phyloP scores from a whole-genome alignment of 2,797 vertebrate genomes.

The Premnoplex brunnescens region DNA sequence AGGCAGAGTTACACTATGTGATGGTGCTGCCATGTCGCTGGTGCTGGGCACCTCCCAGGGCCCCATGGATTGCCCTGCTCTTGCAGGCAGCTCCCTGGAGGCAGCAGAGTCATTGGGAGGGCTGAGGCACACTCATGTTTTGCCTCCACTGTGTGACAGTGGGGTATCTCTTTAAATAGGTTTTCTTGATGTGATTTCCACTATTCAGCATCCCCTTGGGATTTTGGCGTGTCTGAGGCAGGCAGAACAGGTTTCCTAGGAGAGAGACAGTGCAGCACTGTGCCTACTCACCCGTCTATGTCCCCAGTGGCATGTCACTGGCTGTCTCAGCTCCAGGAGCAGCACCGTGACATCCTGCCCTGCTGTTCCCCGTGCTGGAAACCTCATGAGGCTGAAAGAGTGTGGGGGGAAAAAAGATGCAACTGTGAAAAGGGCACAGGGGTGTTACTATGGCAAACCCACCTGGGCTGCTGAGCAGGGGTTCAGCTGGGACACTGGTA shows the following conservation, averaged over 20 bases:
- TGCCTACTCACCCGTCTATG: neutral
- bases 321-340: neutral
- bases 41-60: neutral
- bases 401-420: accelerated
- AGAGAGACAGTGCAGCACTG: neutral
- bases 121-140: neutral
- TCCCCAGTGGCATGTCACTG: neutral
- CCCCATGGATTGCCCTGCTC: accelerated
- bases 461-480: neutral
- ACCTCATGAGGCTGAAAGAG: neutral
- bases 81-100: neutral
- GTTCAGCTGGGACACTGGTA: neutral
- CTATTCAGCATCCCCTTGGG: neutral
- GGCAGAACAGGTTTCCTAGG: neutral
- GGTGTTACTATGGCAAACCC: neutral
- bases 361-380: neutral
- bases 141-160: neutral
- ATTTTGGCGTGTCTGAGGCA: neutral
- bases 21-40: accelerated
- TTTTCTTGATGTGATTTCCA: neutral
- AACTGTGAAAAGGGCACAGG: neutral
- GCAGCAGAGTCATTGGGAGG: neutral
- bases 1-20: neutral
- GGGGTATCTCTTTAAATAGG: neutral
- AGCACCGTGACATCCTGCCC: accelerated